Evolutionary conservation across 2,113 vertebrate genomes (phyloP).

Genomic region (Nettapus auritus): DNA sequence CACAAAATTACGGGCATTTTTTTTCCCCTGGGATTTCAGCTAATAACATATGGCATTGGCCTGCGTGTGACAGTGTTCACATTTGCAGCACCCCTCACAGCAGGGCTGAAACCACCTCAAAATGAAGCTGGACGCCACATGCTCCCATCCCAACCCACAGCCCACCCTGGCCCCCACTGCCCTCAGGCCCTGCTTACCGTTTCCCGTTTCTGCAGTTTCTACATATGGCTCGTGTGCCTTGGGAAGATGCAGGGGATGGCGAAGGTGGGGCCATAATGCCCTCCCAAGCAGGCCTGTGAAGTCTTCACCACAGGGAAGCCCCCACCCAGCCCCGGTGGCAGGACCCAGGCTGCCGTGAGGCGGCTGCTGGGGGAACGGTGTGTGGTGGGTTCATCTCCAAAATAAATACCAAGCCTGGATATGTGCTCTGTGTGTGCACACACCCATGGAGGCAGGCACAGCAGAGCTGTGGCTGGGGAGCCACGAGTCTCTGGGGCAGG

Average conservation of each 20-base stretch:
- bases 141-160: rapidly evolving
- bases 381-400: too few relatives aligned
- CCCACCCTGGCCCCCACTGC: rapidly evolving
- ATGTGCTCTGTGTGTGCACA: rapidly evolving
- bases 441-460: rapidly evolving
- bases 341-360: background rate
- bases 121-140: rapidly evolving
- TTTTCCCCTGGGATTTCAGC: background rate
- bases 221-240: rapidly evolving
- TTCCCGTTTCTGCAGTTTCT: too few relatives aligned
- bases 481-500: background rate
- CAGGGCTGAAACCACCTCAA: background rate
- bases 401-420: rapidly evolving
- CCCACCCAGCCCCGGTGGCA: background rate
- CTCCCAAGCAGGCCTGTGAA: rapidly evolving
- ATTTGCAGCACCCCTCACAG: background rate
- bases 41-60: background rate
- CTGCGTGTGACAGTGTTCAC: background rate
- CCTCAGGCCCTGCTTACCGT: background rate
- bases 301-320: background rate
- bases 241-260: rapidly evolving
- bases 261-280: background rate
- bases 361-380: too few relatives aligned
- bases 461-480: rapidly evolving
- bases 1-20: background rate